Evolutionary conservation across 2,113 vertebrate species (phyloP).

Genomic region (Albula glossodonta): DNA sequence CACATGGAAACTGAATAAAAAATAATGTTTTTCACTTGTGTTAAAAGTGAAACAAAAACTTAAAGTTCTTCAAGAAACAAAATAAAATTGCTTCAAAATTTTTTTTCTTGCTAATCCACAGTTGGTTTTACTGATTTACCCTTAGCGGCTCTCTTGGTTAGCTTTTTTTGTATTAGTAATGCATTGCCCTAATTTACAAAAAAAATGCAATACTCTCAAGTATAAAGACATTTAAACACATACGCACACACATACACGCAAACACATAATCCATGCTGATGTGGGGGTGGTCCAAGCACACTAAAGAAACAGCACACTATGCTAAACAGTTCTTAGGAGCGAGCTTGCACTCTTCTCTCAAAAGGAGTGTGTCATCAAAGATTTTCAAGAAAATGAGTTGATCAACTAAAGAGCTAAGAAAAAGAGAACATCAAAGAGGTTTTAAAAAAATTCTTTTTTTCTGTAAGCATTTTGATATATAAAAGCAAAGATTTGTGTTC

Average conservation of each 20-base stretch:
- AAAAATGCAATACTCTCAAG: neutral
- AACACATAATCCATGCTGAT: slow-evolving; percentile 30
- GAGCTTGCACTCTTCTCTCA: neutral
- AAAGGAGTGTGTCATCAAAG: neutral
- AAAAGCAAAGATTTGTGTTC: neutral
- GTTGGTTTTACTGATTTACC: neutral
- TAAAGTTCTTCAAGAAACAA: neutral
- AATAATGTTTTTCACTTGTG: neutral
- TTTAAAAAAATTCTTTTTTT: neutral
- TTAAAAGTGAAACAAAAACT: neutral
- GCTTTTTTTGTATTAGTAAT: neutral
- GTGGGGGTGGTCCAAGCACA: slow-evolving; percentile 16
- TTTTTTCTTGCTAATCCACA: neutral
- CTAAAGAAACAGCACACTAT: neutral
- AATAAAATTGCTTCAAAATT: neutral
- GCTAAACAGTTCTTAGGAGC: slow-evolving; percentile 16
- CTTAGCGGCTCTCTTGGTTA: neutral
- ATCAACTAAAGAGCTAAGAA: slow-evolving; percentile 18
- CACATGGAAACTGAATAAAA: neutral
- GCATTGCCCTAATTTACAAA: neutral
- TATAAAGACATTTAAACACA: slow-evolving; percentile 6
- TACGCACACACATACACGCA: slow-evolving; percentile 8
- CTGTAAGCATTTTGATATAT: neutral
- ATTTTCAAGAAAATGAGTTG: neutral
- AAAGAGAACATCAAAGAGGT: slow-evolving; percentile 14